Conservation (phyloP, 2,888 invertebrate species). For the Temnothorax unifasciatus region DNA sequence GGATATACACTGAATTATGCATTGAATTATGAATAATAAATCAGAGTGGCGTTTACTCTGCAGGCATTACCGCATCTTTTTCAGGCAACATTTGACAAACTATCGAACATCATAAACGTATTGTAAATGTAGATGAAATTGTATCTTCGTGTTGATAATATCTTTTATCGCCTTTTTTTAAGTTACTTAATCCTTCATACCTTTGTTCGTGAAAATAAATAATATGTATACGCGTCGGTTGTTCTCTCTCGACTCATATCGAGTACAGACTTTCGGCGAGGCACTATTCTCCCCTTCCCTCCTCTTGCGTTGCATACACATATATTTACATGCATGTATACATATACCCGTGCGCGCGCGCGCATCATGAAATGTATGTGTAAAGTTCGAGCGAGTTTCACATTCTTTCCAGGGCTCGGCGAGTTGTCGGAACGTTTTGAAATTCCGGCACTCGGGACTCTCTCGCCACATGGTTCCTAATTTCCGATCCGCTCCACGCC, state of each 20-base stretch:
- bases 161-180: background rate
- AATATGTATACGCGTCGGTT: constrained; percentile 36
- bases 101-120: background rate
- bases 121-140: background rate
- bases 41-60: constrained; percentile 20
- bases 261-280: constrained; percentile 63
- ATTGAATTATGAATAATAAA: constrained; percentile 54
- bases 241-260: constrained; percentile 57
- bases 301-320: constrained; percentile 20
- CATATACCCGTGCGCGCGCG: background rate
- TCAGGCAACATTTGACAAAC: constrained; percentile 8
- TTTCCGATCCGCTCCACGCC: constrained; percentile 77
- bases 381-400: constrained; percentile 69
- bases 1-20: constrained; percentile 50
- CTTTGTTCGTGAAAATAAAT: constrained; percentile 28
- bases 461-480: constrained; percentile 77
- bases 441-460: constrained; percentile 73
- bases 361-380: constrained; percentile 8
- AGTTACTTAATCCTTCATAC: background rate
- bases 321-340: background rate
- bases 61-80: constrained; percentile 30
- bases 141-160: background rate
- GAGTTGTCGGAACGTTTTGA: constrained; percentile 72
- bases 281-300: constrained; percentile 5
- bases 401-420: constrained; percentile 69